A percentile compares a stretch with the other conserved stretches of the same genome.
phyloP scores from a whole-genome alignment of 2,888 invertebrate genomes.

The Drosophila percnosoma region DNA sequence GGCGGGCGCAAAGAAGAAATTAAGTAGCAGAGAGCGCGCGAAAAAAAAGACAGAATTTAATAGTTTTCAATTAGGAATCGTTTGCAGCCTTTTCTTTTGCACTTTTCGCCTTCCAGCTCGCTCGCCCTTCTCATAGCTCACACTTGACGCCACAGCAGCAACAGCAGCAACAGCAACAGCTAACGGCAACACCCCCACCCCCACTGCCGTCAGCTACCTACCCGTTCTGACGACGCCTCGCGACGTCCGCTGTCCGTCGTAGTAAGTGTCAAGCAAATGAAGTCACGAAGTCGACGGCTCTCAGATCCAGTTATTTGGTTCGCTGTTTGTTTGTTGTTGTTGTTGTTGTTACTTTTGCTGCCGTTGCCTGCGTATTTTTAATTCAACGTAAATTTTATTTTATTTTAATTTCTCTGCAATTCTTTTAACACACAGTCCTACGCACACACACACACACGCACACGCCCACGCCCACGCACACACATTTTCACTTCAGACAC shows the following conservation, averaged over 20 bases:
- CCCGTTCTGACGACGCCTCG: constrained; percentile 13
- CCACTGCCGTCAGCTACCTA: constrained; percentile 13
- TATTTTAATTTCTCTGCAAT: constrained; percentile 79
- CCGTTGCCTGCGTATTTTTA: constrained; percentile 63
- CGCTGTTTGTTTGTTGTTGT: not conserved
- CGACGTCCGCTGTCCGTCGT: constrained; percentile 32
- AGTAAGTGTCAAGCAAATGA: constrained; percentile 83
- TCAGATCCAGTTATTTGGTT: constrained; percentile 53
- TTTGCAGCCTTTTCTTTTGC: constrained; percentile 81
- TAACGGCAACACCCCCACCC: constrained; percentile 11
- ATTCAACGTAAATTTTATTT: constrained; percentile 82
- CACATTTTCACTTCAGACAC: constrained; percentile 20
- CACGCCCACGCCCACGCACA: constrained; percentile 14
- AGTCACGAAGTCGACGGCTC: constrained; percentile 80
- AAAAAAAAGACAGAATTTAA: constrained; percentile 75
- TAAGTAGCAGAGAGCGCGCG: constrained; percentile 57
- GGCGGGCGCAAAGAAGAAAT: constrained; percentile 48
- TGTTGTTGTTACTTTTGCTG: constrained; percentile 18
- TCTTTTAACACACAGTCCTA: constrained; percentile 58
- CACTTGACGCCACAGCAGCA: constrained; percentile 54
- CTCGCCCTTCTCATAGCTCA: constrained; percentile 36
- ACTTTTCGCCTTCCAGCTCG: constrained; percentile 11
- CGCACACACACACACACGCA: constrained; percentile 24
- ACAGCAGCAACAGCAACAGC: not conserved
- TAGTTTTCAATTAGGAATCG: constrained; percentile 85